Evolutionary conservation across 2,888 invertebrate species (phyloP).

Genomic region (Nemoura dubitans): DNA sequence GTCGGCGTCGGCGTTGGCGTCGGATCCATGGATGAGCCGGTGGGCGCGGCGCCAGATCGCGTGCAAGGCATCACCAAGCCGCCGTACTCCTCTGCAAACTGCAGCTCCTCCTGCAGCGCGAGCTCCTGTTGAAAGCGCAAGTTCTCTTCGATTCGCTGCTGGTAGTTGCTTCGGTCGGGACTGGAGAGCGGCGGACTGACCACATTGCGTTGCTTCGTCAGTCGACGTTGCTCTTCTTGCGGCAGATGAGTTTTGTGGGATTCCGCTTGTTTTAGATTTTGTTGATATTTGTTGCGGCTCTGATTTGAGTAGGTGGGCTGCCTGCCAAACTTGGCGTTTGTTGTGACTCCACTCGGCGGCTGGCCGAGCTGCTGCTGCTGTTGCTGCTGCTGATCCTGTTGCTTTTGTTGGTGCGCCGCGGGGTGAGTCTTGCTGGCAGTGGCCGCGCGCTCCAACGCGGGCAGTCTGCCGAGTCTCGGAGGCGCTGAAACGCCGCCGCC

Average conservation of each 20-base stretch:
- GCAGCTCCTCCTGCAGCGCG: constrained; percentile 22
- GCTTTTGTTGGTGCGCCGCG: background rate
- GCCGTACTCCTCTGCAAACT: too few species aligned
- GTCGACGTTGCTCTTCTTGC: background rate
- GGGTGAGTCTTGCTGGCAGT: background rate
- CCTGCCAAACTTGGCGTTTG: constrained; percentile 19
- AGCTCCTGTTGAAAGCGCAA: constrained; percentile 36
- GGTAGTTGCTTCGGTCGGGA: constrained; percentile 19
- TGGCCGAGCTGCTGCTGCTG: background rate
- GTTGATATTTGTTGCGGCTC: constrained; percentile 27
- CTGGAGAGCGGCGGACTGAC: background rate
- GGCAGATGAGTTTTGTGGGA: background rate
- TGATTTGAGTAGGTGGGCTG: constrained; percentile 22
- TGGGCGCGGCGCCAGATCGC: background rate
- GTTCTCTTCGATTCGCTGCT: constrained; percentile 28
- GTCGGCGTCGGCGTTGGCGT: constrained; percentile 21
- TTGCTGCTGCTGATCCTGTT: background rate
- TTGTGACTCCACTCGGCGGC: constrained; percentile 16
- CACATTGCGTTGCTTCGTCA: constrained; percentile 21
- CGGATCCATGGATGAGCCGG: background rate
- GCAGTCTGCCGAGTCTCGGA: constrained; percentile 26
- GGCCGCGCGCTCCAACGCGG: background rate
- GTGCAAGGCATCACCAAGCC: background rate
- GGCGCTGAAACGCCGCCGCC: background rate
- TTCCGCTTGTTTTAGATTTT: constrained; percentile 21